Evolutionary conservation across 2,113 vertebrate species (phyloP).

Genomic region (Onychorhynchus coronatus): DNA sequence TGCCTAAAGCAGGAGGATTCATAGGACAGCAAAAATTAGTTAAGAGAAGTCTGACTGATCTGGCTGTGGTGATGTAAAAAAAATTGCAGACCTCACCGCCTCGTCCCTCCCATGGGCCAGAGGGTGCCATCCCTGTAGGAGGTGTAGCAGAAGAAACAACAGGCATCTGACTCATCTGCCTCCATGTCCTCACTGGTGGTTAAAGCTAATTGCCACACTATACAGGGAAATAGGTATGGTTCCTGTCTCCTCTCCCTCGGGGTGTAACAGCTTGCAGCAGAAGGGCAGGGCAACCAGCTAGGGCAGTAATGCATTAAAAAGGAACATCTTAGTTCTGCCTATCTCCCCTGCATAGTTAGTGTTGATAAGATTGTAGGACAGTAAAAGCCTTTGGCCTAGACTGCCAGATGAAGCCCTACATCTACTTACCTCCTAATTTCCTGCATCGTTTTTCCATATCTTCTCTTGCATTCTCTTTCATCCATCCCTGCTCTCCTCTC

Average conservation of each 20-base stretch:
- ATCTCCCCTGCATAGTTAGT: neutral
- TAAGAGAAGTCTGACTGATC: neutral
- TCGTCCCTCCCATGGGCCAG: neutral
- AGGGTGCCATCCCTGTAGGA: neutral
- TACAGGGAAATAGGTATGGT: neutral
- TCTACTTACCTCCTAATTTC: neutral
- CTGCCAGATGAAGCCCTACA: neutral
- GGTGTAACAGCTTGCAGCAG: conserved; percentile 9
- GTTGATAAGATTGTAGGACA: neutral
- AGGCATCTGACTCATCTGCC: neutral
- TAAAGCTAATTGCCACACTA: conserved; percentile 8
- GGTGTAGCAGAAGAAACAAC: neutral
- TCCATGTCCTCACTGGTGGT: neutral
- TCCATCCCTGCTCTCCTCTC: neutral
- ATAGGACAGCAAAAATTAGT: neutral
- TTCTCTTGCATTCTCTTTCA: neutral
- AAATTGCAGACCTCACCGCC: neutral
- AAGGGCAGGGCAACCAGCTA: neutral
- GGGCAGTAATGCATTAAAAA: neutral
- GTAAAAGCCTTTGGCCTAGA: neutral
- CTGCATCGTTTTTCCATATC: neutral
- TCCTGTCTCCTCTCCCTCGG: neutral
- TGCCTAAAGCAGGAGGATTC: neutral
- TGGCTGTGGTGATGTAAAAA: neutral
- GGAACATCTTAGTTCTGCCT: neutral